phyloP scores from a whole-genome alignment of 2,888 invertebrate species.

The Kryphioiulus occultus region DNA sequence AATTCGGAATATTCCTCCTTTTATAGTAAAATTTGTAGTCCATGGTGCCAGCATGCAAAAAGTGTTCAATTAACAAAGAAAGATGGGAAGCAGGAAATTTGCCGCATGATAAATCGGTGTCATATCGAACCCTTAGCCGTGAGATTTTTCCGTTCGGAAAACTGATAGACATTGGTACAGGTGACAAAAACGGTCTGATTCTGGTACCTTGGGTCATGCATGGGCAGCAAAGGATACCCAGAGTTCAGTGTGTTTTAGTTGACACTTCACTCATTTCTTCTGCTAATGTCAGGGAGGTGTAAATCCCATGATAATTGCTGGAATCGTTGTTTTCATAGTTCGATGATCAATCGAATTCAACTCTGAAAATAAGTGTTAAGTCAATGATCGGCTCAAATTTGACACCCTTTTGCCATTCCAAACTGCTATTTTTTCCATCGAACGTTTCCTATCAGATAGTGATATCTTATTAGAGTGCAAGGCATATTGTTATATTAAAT shows the following conservation, averaged over 20 bases:
- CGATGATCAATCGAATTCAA: not conserved
- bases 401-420: not conserved
- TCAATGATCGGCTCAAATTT: not conserved
- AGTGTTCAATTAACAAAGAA: not conserved
- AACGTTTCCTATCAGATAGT: not conserved
- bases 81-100: constrained; percentile 17
- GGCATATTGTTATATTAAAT: too few species aligned
- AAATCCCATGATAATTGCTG: not conserved
- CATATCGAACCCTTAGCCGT: constrained; percentile 26
- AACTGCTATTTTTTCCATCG: not conserved
- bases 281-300: not conserved
- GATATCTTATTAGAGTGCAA: not conserved
- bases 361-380: not conserved
- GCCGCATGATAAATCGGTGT: constrained; percentile 39
- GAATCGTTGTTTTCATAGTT: not conserved
- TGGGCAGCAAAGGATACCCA: not conserved
- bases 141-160: not conserved
- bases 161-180: constrained; percentile 23
- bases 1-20: not conserved
- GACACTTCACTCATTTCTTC: not conserved
- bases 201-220: not conserved
- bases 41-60: not conserved
- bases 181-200: not conserved
- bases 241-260: not conserved
- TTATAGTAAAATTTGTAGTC: not conserved